Evolutionary conservation across 2,888 invertebrate genomes (phyloP).

Genomic region (Rotaria sp.): DNA sequence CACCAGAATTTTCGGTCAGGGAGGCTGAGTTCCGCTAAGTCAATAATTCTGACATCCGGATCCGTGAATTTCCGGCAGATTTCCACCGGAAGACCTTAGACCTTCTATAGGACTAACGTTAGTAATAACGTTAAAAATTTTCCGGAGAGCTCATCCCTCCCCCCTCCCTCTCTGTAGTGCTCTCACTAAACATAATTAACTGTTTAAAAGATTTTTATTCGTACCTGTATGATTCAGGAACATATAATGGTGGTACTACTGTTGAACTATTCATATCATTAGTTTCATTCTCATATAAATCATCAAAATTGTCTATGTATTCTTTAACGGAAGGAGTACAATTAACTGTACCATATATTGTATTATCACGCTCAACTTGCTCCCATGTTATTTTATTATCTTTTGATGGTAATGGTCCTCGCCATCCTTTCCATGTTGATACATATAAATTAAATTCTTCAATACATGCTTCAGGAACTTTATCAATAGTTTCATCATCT

Average conservation of each 20-base stretch:
- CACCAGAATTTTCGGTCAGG: too few relatives aligned
- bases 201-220: not conserved
- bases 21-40: too few relatives aligned
- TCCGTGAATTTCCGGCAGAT: too few relatives aligned
- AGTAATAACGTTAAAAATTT: too few relatives aligned
- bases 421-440: conserved; percentile 28
- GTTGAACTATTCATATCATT: not conserved
- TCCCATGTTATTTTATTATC: conserved; percentile 7
- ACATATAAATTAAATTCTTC: conserved; percentile 11
- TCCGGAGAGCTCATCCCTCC: too few relatives aligned
- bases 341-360: not conserved
- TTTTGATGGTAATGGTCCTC: not conserved
- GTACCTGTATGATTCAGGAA: not conserved
- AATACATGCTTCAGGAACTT: conserved; percentile 22
- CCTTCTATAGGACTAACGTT: too few relatives aligned
- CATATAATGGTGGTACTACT: not conserved
- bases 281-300: not conserved
- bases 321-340: not conserved
- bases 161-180: too few relatives aligned
- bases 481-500: not conserved
- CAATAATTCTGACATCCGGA: too few relatives aligned
- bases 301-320: not conserved
- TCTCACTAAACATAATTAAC: too few relatives aligned
- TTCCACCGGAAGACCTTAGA: too few relatives aligned
- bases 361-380: not conserved